phyloP scores from a whole-genome alignment of 2,797 vertebrate species.

The Jordanella pulchra region DNA sequence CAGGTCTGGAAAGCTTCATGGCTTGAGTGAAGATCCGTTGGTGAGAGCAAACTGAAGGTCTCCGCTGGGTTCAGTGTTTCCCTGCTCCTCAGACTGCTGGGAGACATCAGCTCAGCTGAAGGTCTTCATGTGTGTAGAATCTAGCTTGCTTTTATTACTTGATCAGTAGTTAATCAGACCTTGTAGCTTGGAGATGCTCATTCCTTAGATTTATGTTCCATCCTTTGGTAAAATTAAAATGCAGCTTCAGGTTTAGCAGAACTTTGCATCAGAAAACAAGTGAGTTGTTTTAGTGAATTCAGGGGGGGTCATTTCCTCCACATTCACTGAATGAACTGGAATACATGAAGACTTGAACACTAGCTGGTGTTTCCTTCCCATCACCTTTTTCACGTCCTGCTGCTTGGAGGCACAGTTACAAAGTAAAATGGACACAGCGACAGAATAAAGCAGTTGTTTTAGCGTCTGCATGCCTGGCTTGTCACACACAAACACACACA shows the following conservation, averaged over 20 bases:
- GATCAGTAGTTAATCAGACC: too few relatives aligned
- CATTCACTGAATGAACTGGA: conserved; percentile 18
- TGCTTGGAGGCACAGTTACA: conserved; percentile 36
- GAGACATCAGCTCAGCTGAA: neutral
- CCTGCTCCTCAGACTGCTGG: neutral
- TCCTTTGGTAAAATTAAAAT: neutral
- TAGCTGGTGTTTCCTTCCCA: conserved; percentile 7
- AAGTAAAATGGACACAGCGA: conserved; percentile 46
- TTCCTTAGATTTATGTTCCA: neutral
- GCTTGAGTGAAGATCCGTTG: too few relatives aligned
- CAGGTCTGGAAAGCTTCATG: neutral
- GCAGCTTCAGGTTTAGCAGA: neutral
- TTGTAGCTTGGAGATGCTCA: neutral
- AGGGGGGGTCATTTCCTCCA: neutral
- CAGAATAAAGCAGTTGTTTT: conserved; percentile 67
- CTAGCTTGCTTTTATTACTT: neutral
- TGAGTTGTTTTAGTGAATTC: neutral
- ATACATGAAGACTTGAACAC: conserved; percentile 4
- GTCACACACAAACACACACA: conserved; percentile 47
- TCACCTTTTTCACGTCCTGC: conserved; percentile 42
- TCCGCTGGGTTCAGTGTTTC: neutral
- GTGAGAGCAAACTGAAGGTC: neutral
- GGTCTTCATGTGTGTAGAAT: neutral
- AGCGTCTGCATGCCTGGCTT: conserved; percentile 50
- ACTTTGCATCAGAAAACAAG: neutral